These are phyloP conservation scores for Danionella cerebrum DNA, from an alignment of 2,113 vertebrate species.

Conservation along the genomic window DNA sequence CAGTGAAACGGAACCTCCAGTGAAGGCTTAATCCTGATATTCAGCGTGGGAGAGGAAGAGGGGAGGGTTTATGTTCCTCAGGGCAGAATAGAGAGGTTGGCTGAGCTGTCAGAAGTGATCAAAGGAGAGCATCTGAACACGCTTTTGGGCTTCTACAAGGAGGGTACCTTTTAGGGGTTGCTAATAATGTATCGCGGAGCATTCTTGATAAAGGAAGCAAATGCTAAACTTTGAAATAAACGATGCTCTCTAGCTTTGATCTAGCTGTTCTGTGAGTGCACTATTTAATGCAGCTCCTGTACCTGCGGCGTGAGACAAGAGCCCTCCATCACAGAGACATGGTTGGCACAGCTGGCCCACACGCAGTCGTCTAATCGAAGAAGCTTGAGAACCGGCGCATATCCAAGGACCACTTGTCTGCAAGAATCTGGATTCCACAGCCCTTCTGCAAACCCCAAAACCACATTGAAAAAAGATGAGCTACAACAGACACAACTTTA, in stretches of 20 bases:
- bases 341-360: slow-evolving; percentile 66
- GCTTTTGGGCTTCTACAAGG: slow-evolving; percentile 35
- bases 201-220: background rate
- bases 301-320: slow-evolving; percentile 60
- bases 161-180: slow-evolving; percentile 37
- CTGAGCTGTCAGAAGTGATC: slow-evolving; percentile 46
- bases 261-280: too few relatives aligned
- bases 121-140: slow-evolving; percentile 33
- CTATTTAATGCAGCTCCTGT: too few relatives aligned
- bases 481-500: background rate
- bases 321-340: slow-evolving; percentile 58
- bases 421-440: slow-evolving; percentile 61
- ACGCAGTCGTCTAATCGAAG: slow-evolving; percentile 61
- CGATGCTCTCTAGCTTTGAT: background rate
- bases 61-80: slow-evolving; percentile 17
- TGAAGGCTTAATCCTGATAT: slow-evolving; percentile 39
- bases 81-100: slow-evolving; percentile 38
- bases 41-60: slow-evolving; percentile 15
- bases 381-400: slow-evolving; percentile 53
- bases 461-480: background rate
- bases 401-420: slow-evolving; percentile 52
- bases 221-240: slow-evolving; percentile 25
- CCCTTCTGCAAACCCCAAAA: slow-evolving; percentile 40
- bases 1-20: slow-evolving; percentile 17
- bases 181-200: slow-evolving; percentile 27